Conservation (phyloP, 1,140 invertebrate species). For the Piezodorus guildinii region DNA sequence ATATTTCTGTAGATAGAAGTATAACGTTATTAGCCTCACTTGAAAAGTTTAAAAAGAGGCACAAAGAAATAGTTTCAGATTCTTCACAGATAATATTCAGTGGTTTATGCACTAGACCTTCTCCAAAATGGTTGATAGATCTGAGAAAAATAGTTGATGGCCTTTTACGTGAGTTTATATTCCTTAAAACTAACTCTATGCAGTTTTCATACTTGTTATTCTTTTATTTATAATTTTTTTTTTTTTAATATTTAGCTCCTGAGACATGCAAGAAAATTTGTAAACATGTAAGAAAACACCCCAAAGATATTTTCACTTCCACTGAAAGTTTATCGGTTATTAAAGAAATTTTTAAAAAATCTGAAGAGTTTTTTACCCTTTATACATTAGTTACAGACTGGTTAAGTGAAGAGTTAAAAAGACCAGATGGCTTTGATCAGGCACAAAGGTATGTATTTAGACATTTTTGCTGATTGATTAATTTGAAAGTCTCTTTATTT, state of each 20-base stretch:
- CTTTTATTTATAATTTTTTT: neutral
- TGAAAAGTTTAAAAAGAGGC: neutral
- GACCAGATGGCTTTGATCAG: neutral
- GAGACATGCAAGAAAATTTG: neutral
- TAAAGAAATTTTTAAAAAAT: neutral
- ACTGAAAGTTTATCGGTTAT: neutral
- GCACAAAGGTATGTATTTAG: neutral
- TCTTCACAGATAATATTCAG: neutral
- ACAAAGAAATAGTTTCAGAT: neutral
- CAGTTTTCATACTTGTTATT: neutral
- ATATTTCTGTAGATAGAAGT: neutral
- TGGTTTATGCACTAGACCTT: neutral
- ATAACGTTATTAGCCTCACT: neutral
- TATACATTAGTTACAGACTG: neutral
- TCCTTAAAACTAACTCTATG: neutral
- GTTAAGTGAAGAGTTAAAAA: neutral
- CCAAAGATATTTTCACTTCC: neutral
- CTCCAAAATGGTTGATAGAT: neutral
- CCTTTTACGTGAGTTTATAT: neutral
- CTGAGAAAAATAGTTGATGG: neutral
- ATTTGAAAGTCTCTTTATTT: too few relatives aligned
- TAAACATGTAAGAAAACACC: constrained; percentile 1
- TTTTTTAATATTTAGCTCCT: neutral
- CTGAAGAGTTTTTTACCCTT: neutral
- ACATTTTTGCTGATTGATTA: too few relatives aligned